Percentiles rank a stretch among this genome's conserved stretches.
Evolutionary conservation across 2,888 invertebrate species (phyloP).

Genomic region (Protonemura montana): DNA sequence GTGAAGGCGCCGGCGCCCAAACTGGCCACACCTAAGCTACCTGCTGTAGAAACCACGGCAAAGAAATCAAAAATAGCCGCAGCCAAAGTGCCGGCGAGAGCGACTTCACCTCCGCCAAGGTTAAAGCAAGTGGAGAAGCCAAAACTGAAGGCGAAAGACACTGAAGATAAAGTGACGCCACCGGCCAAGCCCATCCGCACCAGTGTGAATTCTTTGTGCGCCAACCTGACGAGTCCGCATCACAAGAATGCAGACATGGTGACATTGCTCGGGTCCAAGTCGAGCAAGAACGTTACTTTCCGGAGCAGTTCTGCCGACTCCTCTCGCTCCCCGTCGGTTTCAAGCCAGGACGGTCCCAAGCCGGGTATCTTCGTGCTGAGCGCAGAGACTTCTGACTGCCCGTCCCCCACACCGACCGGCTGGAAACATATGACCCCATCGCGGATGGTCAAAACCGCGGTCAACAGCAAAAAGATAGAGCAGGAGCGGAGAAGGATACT

Average conservation of each 20-base stretch:
- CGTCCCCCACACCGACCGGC: constrained; percentile 47
- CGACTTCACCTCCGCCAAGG: constrained; percentile 48
- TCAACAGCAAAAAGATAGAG: constrained; percentile 68
- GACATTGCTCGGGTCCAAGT: neutral
- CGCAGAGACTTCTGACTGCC: constrained; percentile 53
- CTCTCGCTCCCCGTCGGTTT: neutral
- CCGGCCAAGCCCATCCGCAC: constrained; percentile 7
- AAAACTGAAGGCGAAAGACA: neutral
- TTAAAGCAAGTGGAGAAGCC: neutral
- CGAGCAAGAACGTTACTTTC: constrained; percentile 30
- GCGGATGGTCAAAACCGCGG: constrained; percentile 70
- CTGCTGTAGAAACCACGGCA: neutral
- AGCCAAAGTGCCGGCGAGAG: neutral
- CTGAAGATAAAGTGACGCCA: neutral
- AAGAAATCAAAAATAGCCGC: neutral
- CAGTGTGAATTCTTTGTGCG: constrained; percentile 18
- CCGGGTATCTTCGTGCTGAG: constrained; percentile 56
- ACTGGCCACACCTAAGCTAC: constrained; percentile 39
- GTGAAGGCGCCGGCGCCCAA: constrained; percentile 37
- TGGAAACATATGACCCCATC: constrained; percentile 65
- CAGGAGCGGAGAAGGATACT: constrained; percentile 63
- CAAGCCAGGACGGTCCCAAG: constrained; percentile 53
- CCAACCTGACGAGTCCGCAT: constrained; percentile 14
- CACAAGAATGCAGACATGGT: neutral
- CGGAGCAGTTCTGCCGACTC: neutral